Conservation (phyloP, 2,113 vertebrate genomes). For the Columba janthina region DNA sequence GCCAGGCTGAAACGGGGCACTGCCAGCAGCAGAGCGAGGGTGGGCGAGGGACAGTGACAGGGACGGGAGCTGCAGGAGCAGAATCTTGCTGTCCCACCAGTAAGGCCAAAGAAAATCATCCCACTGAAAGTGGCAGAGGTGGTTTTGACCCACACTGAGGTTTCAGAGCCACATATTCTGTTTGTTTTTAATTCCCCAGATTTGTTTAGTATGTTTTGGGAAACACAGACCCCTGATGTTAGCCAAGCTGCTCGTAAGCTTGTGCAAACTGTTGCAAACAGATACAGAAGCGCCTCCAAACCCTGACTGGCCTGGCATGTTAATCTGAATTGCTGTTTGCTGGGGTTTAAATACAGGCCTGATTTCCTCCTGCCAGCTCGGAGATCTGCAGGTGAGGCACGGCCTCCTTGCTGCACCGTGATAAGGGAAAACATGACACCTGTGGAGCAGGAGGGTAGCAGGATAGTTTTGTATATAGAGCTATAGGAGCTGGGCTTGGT, state of each 20-base stretch:
- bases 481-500: too few species aligned
- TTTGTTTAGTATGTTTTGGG: neutral
- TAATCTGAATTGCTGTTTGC: neutral
- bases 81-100: neutral
- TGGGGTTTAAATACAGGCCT: neutral
- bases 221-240: neutral
- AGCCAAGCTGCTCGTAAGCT: neutral
- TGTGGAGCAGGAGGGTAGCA: too few species aligned
- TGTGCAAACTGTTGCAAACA: neutral
- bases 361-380: too few species aligned
- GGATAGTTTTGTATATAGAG: too few species aligned
- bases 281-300: neutral
- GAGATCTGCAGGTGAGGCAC: too few species aligned
- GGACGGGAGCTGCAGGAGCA: neutral
- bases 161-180: neutral
- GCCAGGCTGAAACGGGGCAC: neutral
- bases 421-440: too few species aligned
- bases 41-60: neutral
- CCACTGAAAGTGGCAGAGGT: neutral
- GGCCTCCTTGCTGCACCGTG: too few species aligned
- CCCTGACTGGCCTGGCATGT: neutral
- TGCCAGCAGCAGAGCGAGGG: neutral
- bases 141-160: neutral
- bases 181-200: neutral
- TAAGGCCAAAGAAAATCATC: neutral